Percentiles rank a stretch among this genome's conserved stretches.
These are phyloP conservation scores for Psilopogon haemacephalus DNA, from an alignment of 2,113 vertebrate species.

Conservation along the genomic window DNA sequence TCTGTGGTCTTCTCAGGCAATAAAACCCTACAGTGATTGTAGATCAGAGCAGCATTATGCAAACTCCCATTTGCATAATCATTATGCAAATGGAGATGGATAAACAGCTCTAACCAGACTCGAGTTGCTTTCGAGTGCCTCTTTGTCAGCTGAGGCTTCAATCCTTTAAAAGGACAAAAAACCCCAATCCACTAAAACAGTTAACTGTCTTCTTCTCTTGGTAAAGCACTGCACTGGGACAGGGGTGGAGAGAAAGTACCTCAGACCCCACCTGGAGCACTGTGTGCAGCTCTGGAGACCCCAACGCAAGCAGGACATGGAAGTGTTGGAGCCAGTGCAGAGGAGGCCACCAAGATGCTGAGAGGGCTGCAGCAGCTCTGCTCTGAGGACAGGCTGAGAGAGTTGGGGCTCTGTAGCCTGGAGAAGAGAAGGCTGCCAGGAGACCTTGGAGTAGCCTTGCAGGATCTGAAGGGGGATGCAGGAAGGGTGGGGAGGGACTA, in stretches of 20 bases:
- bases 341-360: too few relatives aligned
- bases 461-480: too few relatives aligned
- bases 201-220: not conserved
- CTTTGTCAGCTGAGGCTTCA: slow-evolving; percentile 14
- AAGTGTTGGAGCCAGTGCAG: too few relatives aligned
- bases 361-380: too few relatives aligned
- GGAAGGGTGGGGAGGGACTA: too few relatives aligned
- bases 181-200: not conserved
- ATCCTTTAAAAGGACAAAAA: not conserved
- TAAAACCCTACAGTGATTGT: not conserved
- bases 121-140: slow-evolving; percentile 39
- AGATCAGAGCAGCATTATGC: slow-evolving; percentile 30
- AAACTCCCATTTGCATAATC: slow-evolving; percentile 10
- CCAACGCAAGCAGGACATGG: too few relatives aligned
- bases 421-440: too few relatives aligned
- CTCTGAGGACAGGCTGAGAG: too few relatives aligned
- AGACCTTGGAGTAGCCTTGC: too few relatives aligned
- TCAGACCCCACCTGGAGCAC: too few relatives aligned
- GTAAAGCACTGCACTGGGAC: not conserved
- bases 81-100: slow-evolving; percentile 62
- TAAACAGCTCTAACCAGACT: slow-evolving; percentile 58
- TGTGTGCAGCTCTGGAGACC: too few relatives aligned
- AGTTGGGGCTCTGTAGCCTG: too few relatives aligned
- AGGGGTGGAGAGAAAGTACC: not conserved
- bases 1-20: not conserved